Percentiles rank a stretch among this genome's conserved stretches.
phyloP scores from a whole-genome alignment of 2,113 vertebrate genomes.

The Asarcornis scutulata region DNA sequence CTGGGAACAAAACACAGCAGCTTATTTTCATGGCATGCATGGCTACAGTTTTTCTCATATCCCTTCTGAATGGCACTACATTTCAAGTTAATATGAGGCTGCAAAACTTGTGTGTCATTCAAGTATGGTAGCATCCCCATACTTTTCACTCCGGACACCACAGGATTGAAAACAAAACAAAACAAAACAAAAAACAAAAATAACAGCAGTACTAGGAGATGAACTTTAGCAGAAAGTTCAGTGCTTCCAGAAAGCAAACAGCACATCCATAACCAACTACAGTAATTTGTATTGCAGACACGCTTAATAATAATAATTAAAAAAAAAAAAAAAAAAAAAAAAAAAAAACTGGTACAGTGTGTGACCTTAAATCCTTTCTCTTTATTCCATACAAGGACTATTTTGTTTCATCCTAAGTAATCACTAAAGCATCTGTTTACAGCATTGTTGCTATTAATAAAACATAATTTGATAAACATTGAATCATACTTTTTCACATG shows the following conservation, averaged over 20 bases:
- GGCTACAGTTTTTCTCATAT: not conserved
- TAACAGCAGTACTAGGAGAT: not conserved
- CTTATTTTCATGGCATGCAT: not conserved
- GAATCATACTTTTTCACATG: constrained; percentile 52
- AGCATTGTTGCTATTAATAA: constrained; percentile 60
- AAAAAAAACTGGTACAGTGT: not conserved
- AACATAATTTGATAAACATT: constrained; percentile 45
- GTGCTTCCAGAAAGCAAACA: not conserved
- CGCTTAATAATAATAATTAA: not conserved
- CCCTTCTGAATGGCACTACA: not conserved
- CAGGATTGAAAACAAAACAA: not conserved
- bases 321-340: too few relatives aligned
- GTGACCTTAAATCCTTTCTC: constrained; percentile 1
- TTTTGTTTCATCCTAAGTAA: constrained; percentile 45
- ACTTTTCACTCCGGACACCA: not conserved
- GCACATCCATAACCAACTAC: not conserved
- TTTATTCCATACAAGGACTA: not conserved
- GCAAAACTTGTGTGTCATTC: not conserved
- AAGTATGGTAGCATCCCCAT: not conserved
- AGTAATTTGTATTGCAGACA: not conserved
- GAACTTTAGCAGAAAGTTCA: not conserved
- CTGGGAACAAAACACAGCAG: accelerated
- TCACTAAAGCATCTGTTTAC: constrained; percentile 58
- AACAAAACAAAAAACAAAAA: not conserved
- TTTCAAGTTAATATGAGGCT: not conserved